A percentile compares a stretch with the other conserved stretches of the same genome.
Evolutionary conservation across 2,113 vertebrate species (phyloP).

Genomic region (Gasterosteus nipponicus): DNA sequence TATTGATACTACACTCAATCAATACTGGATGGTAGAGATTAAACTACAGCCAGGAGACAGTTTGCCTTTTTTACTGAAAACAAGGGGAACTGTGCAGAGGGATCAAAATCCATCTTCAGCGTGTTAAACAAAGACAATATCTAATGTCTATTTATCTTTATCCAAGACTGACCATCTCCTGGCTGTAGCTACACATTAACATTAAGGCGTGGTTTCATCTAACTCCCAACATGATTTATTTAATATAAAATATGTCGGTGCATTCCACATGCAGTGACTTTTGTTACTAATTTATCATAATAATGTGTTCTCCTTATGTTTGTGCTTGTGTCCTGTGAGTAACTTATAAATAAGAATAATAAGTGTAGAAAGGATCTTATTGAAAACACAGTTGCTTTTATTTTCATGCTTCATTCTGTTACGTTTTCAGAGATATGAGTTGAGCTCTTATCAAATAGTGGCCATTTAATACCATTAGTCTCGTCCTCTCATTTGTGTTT

Average conservation of each 20-base stretch:
- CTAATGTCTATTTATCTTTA: background rate
- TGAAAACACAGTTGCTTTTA: background rate
- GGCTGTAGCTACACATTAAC: background rate
- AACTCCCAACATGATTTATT: background rate
- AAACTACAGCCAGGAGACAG: background rate
- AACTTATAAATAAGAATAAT: no score
- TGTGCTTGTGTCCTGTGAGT: background rate
- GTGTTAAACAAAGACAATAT: background rate
- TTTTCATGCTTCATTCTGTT: background rate
- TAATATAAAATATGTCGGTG: background rate
- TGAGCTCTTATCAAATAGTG: background rate
- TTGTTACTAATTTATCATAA: background rate
- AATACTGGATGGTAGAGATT: background rate
- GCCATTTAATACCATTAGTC: background rate
- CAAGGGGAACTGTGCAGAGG: background rate
- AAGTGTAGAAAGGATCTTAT: background rate
- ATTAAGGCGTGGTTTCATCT: background rate
- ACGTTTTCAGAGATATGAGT: background rate
- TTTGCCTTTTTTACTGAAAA: background rate
- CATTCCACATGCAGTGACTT: background rate
- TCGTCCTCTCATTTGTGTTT: constrained; percentile 19
- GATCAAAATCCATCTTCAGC: no score
- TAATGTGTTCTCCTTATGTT: background rate
- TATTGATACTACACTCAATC: background rate
- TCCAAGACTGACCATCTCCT: background rate